A percentile compares a stretch with the other conserved stretches of the same genome.
Conservation (phyloP, 2,888 invertebrate species). For the Monochamus alternatus region DNA sequence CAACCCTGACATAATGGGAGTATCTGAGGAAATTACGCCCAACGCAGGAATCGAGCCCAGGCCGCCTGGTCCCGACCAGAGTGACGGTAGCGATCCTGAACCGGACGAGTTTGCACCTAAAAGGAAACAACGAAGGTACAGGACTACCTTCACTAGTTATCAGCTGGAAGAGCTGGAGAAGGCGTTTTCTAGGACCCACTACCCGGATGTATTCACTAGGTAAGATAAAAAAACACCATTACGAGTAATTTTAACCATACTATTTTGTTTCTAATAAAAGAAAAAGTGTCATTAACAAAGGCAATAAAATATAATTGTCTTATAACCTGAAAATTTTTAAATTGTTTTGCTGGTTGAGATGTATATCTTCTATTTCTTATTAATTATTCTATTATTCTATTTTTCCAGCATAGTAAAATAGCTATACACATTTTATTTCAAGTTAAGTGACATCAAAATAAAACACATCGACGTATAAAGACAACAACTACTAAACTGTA, state of each 20-base stretch:
- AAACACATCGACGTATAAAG: too few relatives aligned
- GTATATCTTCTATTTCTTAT: too few relatives aligned
- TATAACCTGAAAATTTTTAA: too few relatives aligned
- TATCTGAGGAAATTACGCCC: conserved; percentile 68
- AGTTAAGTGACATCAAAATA: too few relatives aligned
- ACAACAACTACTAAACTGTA: too few relatives aligned
- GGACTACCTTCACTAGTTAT: conserved; percentile 96
- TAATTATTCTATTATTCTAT: too few relatives aligned
- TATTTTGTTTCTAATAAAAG: too few relatives aligned
- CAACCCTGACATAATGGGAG: conserved; percentile 68
- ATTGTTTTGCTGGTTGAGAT: too few relatives aligned
- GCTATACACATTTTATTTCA: too few relatives aligned
- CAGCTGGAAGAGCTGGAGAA: conserved; percentile 97
- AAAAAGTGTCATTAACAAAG: too few relatives aligned
- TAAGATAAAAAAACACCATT: conserved; percentile 67
- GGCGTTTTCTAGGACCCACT: conserved; percentile 97
- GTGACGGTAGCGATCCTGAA: conserved; percentile 79
- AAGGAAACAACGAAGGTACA: conserved; percentile 90
- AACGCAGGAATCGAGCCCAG: conserved; percentile 56
- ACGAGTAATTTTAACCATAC: neutral
- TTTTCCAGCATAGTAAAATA: too few relatives aligned
- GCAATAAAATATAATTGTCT: too few relatives aligned
- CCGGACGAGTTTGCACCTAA: conserved; percentile 86
- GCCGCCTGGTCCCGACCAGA: conserved; percentile 60
- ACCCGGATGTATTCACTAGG: conserved; percentile 98